These are phyloP conservation scores for Eremobia ochroleuca DNA, from an alignment of 2,888 invertebrate species.

Conservation along the genomic window DNA sequence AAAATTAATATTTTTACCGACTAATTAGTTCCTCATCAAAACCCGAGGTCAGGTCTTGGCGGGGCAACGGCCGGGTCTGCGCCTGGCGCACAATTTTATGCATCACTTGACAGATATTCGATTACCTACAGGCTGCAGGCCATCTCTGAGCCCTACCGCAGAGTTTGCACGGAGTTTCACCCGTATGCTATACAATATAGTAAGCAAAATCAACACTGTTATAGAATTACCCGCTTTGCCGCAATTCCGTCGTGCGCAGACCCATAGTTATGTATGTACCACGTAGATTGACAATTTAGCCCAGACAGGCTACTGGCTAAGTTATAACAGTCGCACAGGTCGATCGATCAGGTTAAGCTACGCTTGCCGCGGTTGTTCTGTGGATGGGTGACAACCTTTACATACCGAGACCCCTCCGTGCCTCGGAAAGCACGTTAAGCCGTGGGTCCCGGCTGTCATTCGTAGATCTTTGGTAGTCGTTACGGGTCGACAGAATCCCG, in stretches of 20 bases:
- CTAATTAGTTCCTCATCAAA: constrained; percentile 63
- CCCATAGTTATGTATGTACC: not conserved
- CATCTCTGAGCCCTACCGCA: constrained; percentile 75
- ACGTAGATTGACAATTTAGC: not conserved
- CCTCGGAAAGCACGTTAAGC: too few species aligned
- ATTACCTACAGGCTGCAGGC: constrained; percentile 74
- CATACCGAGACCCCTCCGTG: too few species aligned
- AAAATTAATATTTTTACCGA: constrained; percentile 19
- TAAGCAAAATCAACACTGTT: not conserved
- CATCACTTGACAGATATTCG: constrained; percentile 87
- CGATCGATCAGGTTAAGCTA: too few species aligned
- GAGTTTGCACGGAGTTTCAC: constrained; percentile 36
- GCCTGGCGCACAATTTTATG: constrained; percentile 84
- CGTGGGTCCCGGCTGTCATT: too few species aligned
- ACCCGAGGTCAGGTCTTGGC: constrained; percentile 71
- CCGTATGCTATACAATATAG: not conserved
- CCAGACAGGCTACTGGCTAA: too few species aligned
- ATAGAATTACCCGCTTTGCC: not conserved
- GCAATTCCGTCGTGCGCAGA: not conserved
- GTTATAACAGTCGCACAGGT: too few species aligned
- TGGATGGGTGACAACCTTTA: too few species aligned
- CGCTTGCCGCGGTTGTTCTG: too few species aligned
- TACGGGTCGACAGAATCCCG: too few species aligned
- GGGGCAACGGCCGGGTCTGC: constrained; percentile 80
- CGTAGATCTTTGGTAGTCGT: too few species aligned